phyloP scores from a whole-genome alignment of 2,797 vertebrate genomes.

The Lepilemur septentrionalis region DNA sequence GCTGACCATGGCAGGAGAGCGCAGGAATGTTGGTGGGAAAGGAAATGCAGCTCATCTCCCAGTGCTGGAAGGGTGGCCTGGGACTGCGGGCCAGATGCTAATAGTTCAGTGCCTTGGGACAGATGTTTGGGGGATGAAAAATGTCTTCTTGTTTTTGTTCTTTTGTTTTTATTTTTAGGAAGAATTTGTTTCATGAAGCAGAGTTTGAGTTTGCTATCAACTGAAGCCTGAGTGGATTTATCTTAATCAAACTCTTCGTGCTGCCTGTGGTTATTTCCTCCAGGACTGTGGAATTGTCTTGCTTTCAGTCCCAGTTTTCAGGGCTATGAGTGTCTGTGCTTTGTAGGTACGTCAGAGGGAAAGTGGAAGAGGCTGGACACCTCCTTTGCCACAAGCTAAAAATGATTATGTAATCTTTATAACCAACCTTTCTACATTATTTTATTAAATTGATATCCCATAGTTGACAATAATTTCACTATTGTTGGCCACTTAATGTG shows the following conservation, averaged over 20 bases:
- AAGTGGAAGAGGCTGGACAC: not conserved
- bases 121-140: not conserved
- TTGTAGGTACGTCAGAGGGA: not conserved
- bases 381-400: not conserved
- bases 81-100: not conserved
- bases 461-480: not conserved
- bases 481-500: not conserved
- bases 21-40: not conserved
- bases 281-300: not conserved
- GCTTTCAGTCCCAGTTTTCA: not conserved
- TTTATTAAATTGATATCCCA: not conserved
- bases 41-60: accelerated
- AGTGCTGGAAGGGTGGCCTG: not conserved
- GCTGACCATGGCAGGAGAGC: not conserved
- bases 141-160: not conserved
- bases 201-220: not conserved
- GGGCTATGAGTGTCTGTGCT: not conserved
- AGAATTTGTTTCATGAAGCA: not conserved
- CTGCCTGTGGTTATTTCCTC: not conserved
- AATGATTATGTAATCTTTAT: not conserved
- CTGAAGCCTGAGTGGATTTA: not conserved
- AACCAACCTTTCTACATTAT: not conserved
- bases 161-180: conserved; percentile 14
- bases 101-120: not conserved
- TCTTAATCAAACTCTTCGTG: not conserved